Base-by-base conservation (phyloP, 2,113 vertebrate genomes). In the Ptychochromis oligacanthus region DNA sequence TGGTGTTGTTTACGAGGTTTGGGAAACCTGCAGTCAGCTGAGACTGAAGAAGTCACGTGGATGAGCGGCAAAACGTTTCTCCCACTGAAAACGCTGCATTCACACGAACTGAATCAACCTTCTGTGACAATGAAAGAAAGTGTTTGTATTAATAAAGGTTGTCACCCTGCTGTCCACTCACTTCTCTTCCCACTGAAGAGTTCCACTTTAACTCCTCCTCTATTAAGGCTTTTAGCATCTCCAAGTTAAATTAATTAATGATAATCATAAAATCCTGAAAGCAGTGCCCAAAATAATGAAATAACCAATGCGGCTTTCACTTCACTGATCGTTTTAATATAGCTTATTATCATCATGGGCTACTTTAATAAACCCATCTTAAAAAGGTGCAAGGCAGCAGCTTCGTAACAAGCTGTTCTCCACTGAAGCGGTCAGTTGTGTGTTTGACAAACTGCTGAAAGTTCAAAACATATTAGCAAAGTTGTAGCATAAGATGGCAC, bases 391-490 rank as follows among this genome's bases (percentile, higher is more conserved):
- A 2, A 49, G 5, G 15, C 40, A 28, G 13, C 40, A 67, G 64
- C 64, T 40, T 28, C 9, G 0, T 18, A 24, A 18, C 17, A 49
- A 18, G 22, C 64, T 67, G 49, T 6, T 67, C 22, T 67, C 46
- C 64, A 46, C 22, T 67, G 38, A 67, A 67, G 64, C 14, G 22
- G 49, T 49, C 64, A 49, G 64, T 22, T 70, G 22, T 67, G 54
- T 56, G 40, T 46, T 67, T 49, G 0, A 67, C 22, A 46, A 67
- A 46, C 49, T 15, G 0, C 15, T 0, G 1, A 70, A 49, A 12
- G 9, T 70, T 70, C 40, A 28, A 3, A 70, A 20, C 64, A 28
- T 0, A 18, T 70, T 28, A 49, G 64, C 9, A 49, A n/a, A 49
- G 40, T 70, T 49, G 28, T 49, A 70, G 40, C 40, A 49, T 24